These are phyloP conservation scores for Lamellibrachia satsuma DNA, from an alignment of 2,888 invertebrate species.

Conservation along the genomic window DNA sequence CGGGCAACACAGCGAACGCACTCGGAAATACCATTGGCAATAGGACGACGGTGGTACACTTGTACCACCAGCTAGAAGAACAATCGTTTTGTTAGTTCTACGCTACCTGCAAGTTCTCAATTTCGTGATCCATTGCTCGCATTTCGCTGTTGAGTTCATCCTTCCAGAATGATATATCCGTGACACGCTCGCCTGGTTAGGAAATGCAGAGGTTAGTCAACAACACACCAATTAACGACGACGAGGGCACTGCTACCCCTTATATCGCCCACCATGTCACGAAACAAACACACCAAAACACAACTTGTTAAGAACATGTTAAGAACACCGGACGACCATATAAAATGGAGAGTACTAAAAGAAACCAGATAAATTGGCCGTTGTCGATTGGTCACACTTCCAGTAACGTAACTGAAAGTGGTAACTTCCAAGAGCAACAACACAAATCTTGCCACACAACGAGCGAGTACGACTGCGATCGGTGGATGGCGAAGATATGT, in stretches of 20 bases:
- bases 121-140: slow-evolving; percentile 81
- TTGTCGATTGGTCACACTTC: background rate
- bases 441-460: background rate
- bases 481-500: background rate
- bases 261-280: background rate
- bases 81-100: background rate
- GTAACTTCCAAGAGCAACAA: background rate
- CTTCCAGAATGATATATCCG: slow-evolving; percentile 91
- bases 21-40: background rate
- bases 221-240: background rate
- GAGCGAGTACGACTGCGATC: background rate
- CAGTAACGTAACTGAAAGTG: background rate
- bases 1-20: no score
- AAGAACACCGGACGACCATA: background rate
- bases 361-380: background rate
- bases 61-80: background rate
- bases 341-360: background rate
- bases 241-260: background rate
- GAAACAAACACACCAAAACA: background rate
- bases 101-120: slow-evolving; percentile 79
- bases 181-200: slow-evolving; percentile 76
- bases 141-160: slow-evolving; percentile 85
- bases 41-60: background rate
- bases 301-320: background rate
- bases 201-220: slow-evolving; percentile 7